Conservation (phyloP, 2,888 invertebrate species). For the Cantharis lateralis region DNA sequence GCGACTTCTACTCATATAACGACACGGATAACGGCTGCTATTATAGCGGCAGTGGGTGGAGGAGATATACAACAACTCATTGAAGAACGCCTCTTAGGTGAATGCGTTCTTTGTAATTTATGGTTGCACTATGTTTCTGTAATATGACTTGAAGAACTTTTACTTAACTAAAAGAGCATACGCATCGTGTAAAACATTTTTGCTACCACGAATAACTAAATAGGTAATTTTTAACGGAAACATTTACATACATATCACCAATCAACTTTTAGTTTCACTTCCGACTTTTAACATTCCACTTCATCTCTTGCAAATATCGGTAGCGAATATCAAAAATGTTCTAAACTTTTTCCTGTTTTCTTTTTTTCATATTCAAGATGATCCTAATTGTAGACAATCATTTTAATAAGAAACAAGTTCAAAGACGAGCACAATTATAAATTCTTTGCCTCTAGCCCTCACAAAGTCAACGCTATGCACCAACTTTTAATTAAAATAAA, state of each 20-base stretch:
- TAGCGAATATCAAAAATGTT: background rate
- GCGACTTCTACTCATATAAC: conserved; percentile 35
- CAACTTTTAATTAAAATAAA: conserved; percentile 57
- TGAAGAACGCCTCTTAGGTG: conserved; percentile 39
- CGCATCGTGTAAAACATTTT: conserved; percentile 29
- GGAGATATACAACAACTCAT: conserved; percentile 39
- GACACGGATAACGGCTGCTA: conserved; percentile 38
- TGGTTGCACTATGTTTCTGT: conserved; percentile 29
- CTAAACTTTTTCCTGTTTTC: background rate
- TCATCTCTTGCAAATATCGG: background rate
- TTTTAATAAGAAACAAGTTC: conserved; percentile 44
- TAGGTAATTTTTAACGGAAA: background rate
- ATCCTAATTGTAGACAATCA: conserved; percentile 32
- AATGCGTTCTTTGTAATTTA: conserved; percentile 34
- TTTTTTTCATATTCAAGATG: background rate
- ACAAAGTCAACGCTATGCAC: conserved; percentile 52
- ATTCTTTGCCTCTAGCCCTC: conserved; percentile 49
- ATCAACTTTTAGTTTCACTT: background rate
- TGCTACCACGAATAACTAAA: conserved; percentile 25
- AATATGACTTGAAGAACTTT: conserved; percentile 31
- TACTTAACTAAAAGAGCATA: conserved; percentile 27
- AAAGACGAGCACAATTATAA: conserved; percentile 53
- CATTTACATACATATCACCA: background rate
- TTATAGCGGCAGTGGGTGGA: conserved; percentile 40
- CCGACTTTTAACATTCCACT: background rate